A percentile compares a stretch with the other conserved stretches of the same genome.
phyloP scores from a whole-genome alignment of 2,797 vertebrate species.

The Acanthurus tractus region DNA sequence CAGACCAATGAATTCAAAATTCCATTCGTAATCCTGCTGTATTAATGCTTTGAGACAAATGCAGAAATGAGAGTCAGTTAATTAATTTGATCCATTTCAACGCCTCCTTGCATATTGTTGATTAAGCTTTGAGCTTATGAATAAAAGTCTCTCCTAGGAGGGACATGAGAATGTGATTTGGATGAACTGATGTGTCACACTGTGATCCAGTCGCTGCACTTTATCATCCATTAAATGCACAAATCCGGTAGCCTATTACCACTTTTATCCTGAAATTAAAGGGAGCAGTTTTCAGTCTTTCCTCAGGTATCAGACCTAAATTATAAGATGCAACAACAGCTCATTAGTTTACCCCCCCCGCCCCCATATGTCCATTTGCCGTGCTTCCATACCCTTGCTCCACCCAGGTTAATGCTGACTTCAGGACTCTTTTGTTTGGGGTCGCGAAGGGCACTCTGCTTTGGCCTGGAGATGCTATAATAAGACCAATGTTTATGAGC shows the following conservation, averaged over 20 bases:
- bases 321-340: conserved; percentile 51
- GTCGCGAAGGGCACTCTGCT: conserved; percentile 43
- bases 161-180: conserved; percentile 63
- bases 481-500: conserved; percentile 79
- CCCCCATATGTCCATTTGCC: conserved; percentile 51
- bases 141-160: conserved; percentile 71
- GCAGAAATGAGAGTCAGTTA: conserved; percentile 70
- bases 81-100: conserved; percentile 75
- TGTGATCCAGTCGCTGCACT: conserved; percentile 66
- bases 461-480: conserved; percentile 73
- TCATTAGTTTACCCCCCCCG: conserved; percentile 54
- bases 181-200: conserved; percentile 71
- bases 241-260: conserved; percentile 51
- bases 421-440: conserved; percentile 68
- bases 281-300: conserved; percentile 40
- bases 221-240: conserved; percentile 70
- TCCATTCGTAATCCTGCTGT: conserved; percentile 42
- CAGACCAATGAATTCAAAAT: conserved; percentile 57
- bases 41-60: conserved; percentile 71
- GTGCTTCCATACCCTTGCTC: conserved; percentile 57
- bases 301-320: conserved; percentile 42
- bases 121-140: conserved; percentile 74
- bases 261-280: conserved; percentile 64
- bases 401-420: conserved; percentile 71
- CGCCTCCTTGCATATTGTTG: conserved; percentile 73